Percentiles rank a stretch among this genome's conserved stretches.
phyloP scores from a whole-genome alignment of 2,888 invertebrate species.

The Chalcosyrphus nemorum region DNA sequence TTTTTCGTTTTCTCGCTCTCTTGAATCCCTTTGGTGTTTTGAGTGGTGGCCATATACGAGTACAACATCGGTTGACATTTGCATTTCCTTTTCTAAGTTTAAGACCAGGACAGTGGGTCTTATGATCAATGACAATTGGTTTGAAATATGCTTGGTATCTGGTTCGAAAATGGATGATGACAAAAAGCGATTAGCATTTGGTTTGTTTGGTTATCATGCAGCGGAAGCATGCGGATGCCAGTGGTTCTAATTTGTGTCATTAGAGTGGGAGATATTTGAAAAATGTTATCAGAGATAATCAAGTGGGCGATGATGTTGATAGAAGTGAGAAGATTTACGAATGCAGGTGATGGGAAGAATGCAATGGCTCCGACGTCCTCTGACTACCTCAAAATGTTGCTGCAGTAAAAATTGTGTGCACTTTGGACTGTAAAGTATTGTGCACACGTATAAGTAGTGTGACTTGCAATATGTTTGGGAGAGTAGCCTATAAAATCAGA shows the following conservation, averaged over 20 bases:
- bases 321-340: conserved; percentile 12
- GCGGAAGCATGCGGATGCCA: conserved; percentile 68
- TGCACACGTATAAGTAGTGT: no score
- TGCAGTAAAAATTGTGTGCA: not conserved
- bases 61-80: conserved; percentile 53
- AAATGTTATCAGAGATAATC: conserved; percentile 9
- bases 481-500: no score
- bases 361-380: not conserved
- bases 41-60: conserved; percentile 11
- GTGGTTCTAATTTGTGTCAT: conserved; percentile 18
- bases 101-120: conserved; percentile 31
- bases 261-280: conserved; percentile 32
- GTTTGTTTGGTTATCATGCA: conserved; percentile 68
- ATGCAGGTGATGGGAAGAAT: conserved; percentile 16
- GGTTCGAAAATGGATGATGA: conserved; percentile 64
- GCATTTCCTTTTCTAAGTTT: conserved; percentile 24
- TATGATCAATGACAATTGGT: conserved; percentile 70
- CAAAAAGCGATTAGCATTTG: conserved; percentile 66
- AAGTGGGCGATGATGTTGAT: conserved; percentile 5
- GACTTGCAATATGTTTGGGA: no score
- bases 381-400: no score
- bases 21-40: conserved; percentile 29
- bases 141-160: conserved; percentile 62
- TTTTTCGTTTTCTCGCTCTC: not conserved
- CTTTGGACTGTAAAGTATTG: not conserved